Evolutionary conservation across 1,140 invertebrate species (phyloP).

Genomic region (Bicyclus anynana): DNA sequence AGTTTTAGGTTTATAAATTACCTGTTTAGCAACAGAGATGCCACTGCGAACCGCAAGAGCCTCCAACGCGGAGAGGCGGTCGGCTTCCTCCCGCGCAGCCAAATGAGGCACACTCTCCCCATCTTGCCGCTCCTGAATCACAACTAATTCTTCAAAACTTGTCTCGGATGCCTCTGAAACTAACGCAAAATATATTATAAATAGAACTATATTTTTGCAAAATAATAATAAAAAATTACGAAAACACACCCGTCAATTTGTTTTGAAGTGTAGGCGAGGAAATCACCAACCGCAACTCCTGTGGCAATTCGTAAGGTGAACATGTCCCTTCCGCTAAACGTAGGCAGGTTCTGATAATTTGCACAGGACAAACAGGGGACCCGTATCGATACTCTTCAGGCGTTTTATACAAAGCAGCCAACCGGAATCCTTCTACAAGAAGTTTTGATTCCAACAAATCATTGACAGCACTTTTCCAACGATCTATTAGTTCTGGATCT

Average conservation of each 20-base stretch:
- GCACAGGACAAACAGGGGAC: conserved; percentile 51
- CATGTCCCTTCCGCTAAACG: conserved; percentile 59
- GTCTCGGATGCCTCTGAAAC: conserved; percentile 63
- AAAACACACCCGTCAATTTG: conserved; percentile 49
- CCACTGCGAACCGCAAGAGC: conserved; percentile 59
- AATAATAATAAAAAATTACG: no score
- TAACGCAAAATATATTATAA: conserved; percentile 21
- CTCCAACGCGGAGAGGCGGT: conserved; percentile 61
- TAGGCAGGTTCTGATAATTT: conserved; percentile 60
- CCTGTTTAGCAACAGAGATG: conserved; percentile 60
- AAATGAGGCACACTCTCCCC: conserved; percentile 42
- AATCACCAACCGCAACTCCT: conserved; percentile 61
- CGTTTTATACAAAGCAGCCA: conserved; percentile 55
- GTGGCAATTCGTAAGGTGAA: conserved; percentile 64
- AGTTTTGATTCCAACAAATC: conserved; percentile 55
- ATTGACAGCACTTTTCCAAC: conserved; percentile 50
- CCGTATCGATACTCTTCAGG: conserved; percentile 50
- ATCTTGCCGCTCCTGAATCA: conserved; percentile 66
- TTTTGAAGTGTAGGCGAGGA: conserved; percentile 56
- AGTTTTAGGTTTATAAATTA: conserved; percentile 12
- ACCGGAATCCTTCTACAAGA: conserved; percentile 57
- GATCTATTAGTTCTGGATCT: conserved; percentile 49
- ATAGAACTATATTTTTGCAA: no score
- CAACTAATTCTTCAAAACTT: conserved; percentile 70
- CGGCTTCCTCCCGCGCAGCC: conserved; percentile 60